phyloP scores from a whole-genome alignment of 2,113 vertebrate species.

The Syngnathus scovelli region DNA sequence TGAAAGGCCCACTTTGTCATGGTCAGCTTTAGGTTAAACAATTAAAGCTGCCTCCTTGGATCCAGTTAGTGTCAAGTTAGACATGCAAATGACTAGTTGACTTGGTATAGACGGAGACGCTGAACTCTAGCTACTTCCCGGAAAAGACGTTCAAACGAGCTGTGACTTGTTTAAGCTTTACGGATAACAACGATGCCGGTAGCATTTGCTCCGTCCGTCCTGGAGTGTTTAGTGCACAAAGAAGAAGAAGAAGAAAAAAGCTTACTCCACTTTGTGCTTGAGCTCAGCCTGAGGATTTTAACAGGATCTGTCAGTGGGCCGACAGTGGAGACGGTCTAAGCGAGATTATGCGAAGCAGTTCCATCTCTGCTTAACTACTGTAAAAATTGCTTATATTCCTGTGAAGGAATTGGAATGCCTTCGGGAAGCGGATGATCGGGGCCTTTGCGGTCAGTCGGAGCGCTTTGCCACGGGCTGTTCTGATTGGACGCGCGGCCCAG shows the following conservation, averaged over 20 bases:
- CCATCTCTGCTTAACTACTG: conserved; percentile 73
- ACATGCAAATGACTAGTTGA: conserved; percentile 27
- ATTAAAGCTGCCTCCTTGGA: conserved; percentile 40
- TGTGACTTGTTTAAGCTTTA: too few species aligned
- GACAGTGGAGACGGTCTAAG: conserved; percentile 58
- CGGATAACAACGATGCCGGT: too few species aligned
- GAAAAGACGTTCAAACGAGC: conserved; percentile 18
- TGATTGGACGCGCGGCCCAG: conserved; percentile 54
- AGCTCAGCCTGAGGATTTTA: conserved; percentile 67
- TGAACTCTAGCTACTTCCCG: conserved; percentile 23
- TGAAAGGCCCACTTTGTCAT: conserved; percentile 54
- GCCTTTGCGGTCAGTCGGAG: conserved; percentile 39
- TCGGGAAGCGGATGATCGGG: conserved; percentile 61
- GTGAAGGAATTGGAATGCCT: conserved; percentile 74
- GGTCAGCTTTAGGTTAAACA: conserved; percentile 60
- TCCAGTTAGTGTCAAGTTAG: conserved; percentile 55
- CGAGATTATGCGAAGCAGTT: conserved; percentile 73
- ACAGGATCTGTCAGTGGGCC: conserved; percentile 69
- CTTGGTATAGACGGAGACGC: conserved; percentile 21
- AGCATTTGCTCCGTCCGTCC: conserved; percentile 14
- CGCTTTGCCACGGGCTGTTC: conserved; percentile 24
- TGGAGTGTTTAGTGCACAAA: conserved; percentile 44
- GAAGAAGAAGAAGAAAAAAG: conserved; percentile 18
- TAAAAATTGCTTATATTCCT: conserved; percentile 77
- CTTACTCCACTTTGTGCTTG: conserved; percentile 59